phyloP scores from a whole-genome alignment of 2,888 invertebrate species.

The Ennomos erosarius region DNA sequence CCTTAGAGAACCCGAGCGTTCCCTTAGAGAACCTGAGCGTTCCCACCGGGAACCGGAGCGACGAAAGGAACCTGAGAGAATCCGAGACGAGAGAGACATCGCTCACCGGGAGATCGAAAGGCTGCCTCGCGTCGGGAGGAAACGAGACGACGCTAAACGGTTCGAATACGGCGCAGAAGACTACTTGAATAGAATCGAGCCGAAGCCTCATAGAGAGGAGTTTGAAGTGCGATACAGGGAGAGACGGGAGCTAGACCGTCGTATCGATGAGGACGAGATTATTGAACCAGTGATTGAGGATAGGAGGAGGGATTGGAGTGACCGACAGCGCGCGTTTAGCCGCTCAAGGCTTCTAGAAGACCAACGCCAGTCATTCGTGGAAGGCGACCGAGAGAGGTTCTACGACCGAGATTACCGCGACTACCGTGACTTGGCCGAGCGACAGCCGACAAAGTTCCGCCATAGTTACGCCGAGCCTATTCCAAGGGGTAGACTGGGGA shows the following conservation, averaged over 20 bases:
- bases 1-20: slow-evolving; percentile 77
- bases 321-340: slow-evolving; percentile 77
- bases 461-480: slow-evolving; percentile 89
- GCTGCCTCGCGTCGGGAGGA: slow-evolving; percentile 75
- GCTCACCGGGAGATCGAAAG: slow-evolving; percentile 74
- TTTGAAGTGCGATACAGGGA: slow-evolving; percentile 71
- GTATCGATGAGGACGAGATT: slow-evolving; percentile 78
- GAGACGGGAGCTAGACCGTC: slow-evolving; percentile 72
- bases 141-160: slow-evolving; percentile 74
- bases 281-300: slow-evolving; percentile 78
- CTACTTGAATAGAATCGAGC: slow-evolving; percentile 72
- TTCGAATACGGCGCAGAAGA: slow-evolving; percentile 78
- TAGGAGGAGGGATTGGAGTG: slow-evolving; percentile 74
- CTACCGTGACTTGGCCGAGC: slow-evolving; percentile 72
- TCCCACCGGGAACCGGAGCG: slow-evolving; percentile 65
- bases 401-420: slow-evolving; percentile 78
- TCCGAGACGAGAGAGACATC: slow-evolving; percentile 59
- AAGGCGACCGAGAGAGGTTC: slow-evolving; percentile 73
- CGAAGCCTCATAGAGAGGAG: slow-evolving; percentile 70
- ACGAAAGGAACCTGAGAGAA: slow-evolving; percentile 70
- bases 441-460: slow-evolving; percentile 80
- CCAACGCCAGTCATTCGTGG: slow-evolving; percentile 75
- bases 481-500: slow-evolving; percentile 78
- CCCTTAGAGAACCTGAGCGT: slow-evolving; percentile 71
- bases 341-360: slow-evolving; percentile 78